Evolutionary conservation across 2,888 invertebrate genomes (phyloP), one percentile per base, ranked within the genome.

Genomic region (Hermaeophaga mercurialis): DNA sequence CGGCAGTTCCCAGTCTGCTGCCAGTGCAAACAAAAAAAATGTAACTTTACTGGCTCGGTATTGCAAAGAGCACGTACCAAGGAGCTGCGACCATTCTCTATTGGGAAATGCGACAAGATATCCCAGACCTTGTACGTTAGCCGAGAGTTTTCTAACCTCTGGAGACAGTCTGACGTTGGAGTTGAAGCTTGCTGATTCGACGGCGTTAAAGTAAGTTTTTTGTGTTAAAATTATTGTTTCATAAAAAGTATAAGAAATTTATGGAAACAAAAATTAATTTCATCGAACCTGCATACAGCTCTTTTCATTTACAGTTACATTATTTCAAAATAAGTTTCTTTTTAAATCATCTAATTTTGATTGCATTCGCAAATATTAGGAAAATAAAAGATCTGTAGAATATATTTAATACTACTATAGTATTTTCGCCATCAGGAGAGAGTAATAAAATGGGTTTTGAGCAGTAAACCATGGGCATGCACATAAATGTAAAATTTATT

Each of bases 131-230:
- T 93, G 93, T 71, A 70, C 73, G 0, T 81, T 89, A 19, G 86
- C 88, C 5, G 93, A 93, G 74, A 91, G 92, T 76, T 93, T 89
- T 74, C 81, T 93, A 9, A 91, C 92, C 2, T 86, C 89, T 61
- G 89, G 89, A 54, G 91, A 89, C 75, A 88, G 88, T 47, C 82
- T 91, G 66, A 92, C 91, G 12, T 80, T 92, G 64, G 92, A 92
- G 75, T 79, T 93, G 66, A 86, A 86, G 70, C 81, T 90, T 70
- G 85, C 88, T 9, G 91, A 94, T 76, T 90, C 91, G 33, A 92
- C 94, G 0, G 91, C 91, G 33, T 81, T 94, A 56, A 89, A 90
- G 91, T 88, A 78, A 82, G 82, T 74, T n/a, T n/a, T n/a, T n/a
- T n/a, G n/a, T n/a, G n/a, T n/a, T n/a, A n/a, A n/a, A 44, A 36